A percentile compares a stretch with the other conserved stretches of the same genome.
Conservation (phyloP, 2,888 invertebrate species). For the Troides helena region DNA sequence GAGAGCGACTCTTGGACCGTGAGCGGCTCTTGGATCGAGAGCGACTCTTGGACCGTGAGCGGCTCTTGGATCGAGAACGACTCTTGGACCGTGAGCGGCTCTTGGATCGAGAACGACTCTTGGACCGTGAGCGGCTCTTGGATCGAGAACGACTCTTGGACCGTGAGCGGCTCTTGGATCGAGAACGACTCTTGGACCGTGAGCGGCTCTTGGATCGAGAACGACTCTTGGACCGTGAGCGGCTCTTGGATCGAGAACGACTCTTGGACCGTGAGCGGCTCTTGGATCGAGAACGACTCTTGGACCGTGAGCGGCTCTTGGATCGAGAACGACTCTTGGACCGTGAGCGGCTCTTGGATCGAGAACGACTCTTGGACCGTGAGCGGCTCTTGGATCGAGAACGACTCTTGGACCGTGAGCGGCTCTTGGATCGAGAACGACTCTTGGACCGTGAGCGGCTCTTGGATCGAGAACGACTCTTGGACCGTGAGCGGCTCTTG, state of each 20-base stretch:
- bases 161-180: conserved; percentile 46
- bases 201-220: conserved; percentile 57
- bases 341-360: conserved; percentile 46
- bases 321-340: conserved; percentile 56
- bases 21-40: conserved; percentile 60
- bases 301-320: conserved; percentile 55
- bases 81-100: too few species aligned
- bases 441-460: too few species aligned
- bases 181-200: conserved; percentile 53
- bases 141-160: conserved; percentile 56
- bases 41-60: conserved; percentile 53
- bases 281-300: conserved; percentile 51
- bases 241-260: conserved; percentile 38
- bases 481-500: conserved; percentile 55
- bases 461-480: conserved; percentile 51
- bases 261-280: too few species aligned
- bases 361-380: conserved; percentile 53
- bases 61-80: conserved; percentile 44
- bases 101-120: conserved; percentile 51
- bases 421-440: conserved; percentile 38
- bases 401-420: conserved; percentile 57
- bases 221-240: conserved; percentile 57
- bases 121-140: conserved; percentile 55
- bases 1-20: conserved; percentile 57
- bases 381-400: conserved; percentile 57